Base-by-base conservation (phyloP, 2,888 invertebrate species). In the Acheta domesticus region DNA sequence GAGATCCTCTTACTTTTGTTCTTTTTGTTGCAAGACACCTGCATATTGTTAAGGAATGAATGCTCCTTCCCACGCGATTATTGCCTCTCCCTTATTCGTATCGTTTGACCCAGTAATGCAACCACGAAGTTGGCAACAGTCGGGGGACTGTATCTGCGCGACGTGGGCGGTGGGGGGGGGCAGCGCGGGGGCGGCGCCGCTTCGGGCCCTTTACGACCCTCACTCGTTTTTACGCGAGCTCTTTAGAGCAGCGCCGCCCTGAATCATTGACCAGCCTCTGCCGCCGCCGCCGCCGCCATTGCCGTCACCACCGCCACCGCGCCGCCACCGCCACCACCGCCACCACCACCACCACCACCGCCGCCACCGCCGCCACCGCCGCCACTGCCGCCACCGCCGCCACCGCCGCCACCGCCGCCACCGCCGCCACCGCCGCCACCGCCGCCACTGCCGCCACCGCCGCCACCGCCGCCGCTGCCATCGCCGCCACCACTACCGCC, bases 221-320 rank as follows among this genome's bases (percentile, higher is more conserved):
- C 62, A n/a, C 16, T 36, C 62, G 14, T n/a, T 62, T 62, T 62
- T 62, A 62, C 62, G 62, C 62, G 62, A 62, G 62, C 62, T 62
- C 62, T 62, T 62, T 62, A 62, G 62, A 62, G 62, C 62, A n/a
- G 62, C 62, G 14, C 62, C 16, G 16, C 62, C 16, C n/a, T 62
- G 62, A 62, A 62, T 62, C 62, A 62, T 62, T 62, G 62, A 62
- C 62, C 62, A 62, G 62, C 62, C 62, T 62, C 62, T n/a, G 62
- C 62, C 16, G 4, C 62, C n/a, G 16, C 62, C 8, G 14, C n/a
- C 14, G 16, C 62, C 62, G 5, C 62, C 62, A 12, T 12, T 12
- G 62, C n/a, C 62, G 12, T 1, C 62, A 1, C 36, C 36, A 8
- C 0, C 16, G 62, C 16, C 4, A 0, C 62, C 62, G 1, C 62